phyloP scores from a whole-genome alignment of 1,140 invertebrate genomes.

The Brachionus rotundiformis region DNA sequence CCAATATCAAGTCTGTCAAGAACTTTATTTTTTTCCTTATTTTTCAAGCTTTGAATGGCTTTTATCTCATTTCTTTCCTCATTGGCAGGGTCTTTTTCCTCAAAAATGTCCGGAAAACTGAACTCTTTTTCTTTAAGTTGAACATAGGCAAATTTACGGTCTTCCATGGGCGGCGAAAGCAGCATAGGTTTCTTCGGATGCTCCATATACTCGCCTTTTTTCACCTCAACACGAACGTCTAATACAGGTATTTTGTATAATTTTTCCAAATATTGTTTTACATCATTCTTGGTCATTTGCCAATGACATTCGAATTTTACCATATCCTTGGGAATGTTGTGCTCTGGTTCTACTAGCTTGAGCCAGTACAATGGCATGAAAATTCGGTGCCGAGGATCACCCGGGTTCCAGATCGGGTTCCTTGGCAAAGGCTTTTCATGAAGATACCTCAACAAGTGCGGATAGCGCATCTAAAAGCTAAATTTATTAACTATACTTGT shows the following conservation, averaged over 20 bases:
- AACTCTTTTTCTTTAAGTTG: constrained; percentile 28
- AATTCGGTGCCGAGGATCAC: constrained; percentile 28
- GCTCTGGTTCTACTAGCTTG: constrained; percentile 14
- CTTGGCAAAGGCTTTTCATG: constrained; percentile 38
- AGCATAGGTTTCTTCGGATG: constrained; percentile 29
- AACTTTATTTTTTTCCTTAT: constrained; percentile 51
- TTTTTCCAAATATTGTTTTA: constrained; percentile 52
- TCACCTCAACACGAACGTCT: constrained; percentile 31
- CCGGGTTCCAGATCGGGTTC: constrained; percentile 49
- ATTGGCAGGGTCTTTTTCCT: not conserved
- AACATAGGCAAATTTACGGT: constrained; percentile 49
- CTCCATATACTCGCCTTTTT: constrained; percentile 37
- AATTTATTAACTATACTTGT: not conserved
- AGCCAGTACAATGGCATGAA: constrained; percentile 49
- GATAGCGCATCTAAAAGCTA: constrained; percentile 32
- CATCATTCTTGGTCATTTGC: constrained; percentile 50
- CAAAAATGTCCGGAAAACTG: constrained; percentile 41
- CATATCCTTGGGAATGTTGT: constrained; percentile 45
- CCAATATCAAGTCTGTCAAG: constrained; percentile 39
- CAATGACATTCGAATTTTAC: constrained; percentile 50
- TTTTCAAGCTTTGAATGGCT: constrained; percentile 8
- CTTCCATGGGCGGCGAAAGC: constrained; percentile 37
- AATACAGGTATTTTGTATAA: constrained; percentile 48
- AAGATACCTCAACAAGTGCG: constrained; percentile 33
- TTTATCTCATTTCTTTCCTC: constrained; percentile 31